Evolutionary conservation across 2,113 vertebrate species (phyloP), one percentile per base, ranked within the genome.

Genomic region (Cynopterus brachyotis): DNA sequence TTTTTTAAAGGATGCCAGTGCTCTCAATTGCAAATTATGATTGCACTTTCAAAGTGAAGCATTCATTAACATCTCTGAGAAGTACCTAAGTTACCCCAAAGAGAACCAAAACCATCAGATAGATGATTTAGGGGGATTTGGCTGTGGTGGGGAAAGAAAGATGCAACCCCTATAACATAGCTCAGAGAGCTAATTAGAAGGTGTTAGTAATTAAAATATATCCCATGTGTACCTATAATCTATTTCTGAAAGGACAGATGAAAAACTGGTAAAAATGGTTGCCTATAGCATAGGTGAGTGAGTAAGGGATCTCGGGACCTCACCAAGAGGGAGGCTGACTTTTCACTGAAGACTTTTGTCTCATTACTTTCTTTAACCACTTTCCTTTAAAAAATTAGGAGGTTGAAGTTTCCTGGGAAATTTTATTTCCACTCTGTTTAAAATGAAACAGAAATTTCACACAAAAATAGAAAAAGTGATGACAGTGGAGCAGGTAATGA

Each of bases 351-450:
- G 26, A 79, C 50, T 53, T 35, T 72, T 22, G 37, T 35, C 35
- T 66, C 17, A 24, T 80, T 32, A 60, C 15, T 70, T 89, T 84
- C 24, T 93, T 85, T 67, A 89, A 72, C n/a, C 40, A 85, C 28
- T 69, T 60, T 60, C 26, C 35, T 92, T 82, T 20, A 50, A 91
- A 57, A 81, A 86, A 73, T 78, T 67, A 42, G 20, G 2, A 60
- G 22, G 20, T 78, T 78, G 82, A 91, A 85, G 13, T 72, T 81
- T 64, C 8, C 50, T 83, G 57, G 88, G 69, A 57, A 93, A 35
- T 50, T 69, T 89, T 62, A 88, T 92, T 89, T 80, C 57, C 2
- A 83, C 9, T 79, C 60, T 92, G 32, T 89, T 87, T 90, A 79
- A 90, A 82, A 81, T 50, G 64, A 89, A 94, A 69, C 24, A 72